Evolutionary conservation across 2,888 invertebrate genomes (phyloP).

Genomic region (Bedellia somnulentella): DNA sequence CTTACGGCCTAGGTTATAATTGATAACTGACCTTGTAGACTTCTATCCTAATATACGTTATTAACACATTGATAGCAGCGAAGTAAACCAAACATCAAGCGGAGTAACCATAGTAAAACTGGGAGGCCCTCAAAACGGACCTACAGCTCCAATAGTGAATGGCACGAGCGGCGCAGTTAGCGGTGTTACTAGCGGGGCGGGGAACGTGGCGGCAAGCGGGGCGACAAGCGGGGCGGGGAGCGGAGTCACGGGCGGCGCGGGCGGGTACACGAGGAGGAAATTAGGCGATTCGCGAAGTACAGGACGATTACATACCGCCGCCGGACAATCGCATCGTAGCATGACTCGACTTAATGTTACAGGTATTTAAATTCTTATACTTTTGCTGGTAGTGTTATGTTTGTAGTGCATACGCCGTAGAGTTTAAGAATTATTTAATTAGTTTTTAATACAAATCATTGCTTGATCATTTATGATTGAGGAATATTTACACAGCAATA

Average conservation of each 20-base stretch:
- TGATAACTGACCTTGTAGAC: too few relatives aligned
- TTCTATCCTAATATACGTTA: too few relatives aligned
- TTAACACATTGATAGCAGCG: conserved; percentile 29
- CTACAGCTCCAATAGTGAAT: conserved; percentile 7
- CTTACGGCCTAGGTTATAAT: too few relatives aligned
- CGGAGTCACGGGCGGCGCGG: conserved; percentile 15
- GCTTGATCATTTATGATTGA: too few relatives aligned
- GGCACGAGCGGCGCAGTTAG: conserved; percentile 11
- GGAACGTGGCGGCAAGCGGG: conserved; percentile 72
- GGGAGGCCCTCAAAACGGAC: conserved; percentile 30
- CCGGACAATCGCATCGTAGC: conserved; percentile 74
- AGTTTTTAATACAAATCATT: too few relatives aligned
- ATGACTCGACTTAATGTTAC: conserved; percentile 78
- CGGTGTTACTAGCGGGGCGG: conserved; percentile 49
- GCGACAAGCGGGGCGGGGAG: conserved; percentile 81
- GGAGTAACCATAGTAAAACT: conserved; percentile 81
- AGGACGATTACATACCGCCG: conserved; percentile 69
- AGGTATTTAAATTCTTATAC: conserved; percentile 35
- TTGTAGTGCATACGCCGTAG: too few relatives aligned
- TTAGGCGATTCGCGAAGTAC: conserved; percentile 76
- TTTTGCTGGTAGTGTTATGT: too few relatives aligned
- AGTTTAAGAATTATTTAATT: too few relatives aligned
- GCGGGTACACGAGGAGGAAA: conserved; percentile 63
- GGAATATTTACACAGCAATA: too few relatives aligned
- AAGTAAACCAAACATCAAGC: conserved; percentile 71